These are phyloP conservation scores for Calypte anna DNA, from an alignment of 2,113 vertebrate species.

Conservation along the genomic window DNA sequence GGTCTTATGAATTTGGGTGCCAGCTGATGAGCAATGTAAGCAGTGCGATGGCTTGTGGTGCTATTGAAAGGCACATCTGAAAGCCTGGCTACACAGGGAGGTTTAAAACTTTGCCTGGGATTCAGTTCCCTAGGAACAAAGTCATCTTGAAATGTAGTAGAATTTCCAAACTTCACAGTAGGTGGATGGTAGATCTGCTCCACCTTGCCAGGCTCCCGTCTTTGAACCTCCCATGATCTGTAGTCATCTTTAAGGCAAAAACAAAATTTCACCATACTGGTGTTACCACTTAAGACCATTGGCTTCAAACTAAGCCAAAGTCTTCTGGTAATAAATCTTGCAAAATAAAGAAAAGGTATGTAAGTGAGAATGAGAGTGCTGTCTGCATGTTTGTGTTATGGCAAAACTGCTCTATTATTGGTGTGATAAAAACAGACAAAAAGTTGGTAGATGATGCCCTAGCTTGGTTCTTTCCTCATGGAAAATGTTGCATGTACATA, in stretches of 20 bases:
- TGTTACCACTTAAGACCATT: not conserved
- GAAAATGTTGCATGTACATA: not conserved
- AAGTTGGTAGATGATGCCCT: not conserved
- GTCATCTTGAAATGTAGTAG: constrained; percentile 85
- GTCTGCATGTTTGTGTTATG: not conserved
- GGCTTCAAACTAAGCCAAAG: not conserved
- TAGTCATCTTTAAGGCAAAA: constrained; percentile 81
- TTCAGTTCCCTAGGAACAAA: constrained; percentile 70
- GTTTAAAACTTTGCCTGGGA: constrained; percentile 76
- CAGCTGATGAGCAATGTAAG: constrained; percentile 72
- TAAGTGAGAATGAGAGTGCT: not conserved
- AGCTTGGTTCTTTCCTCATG: not conserved
- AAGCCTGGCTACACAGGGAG: constrained; percentile 17
- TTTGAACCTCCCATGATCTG: constrained; percentile 76
- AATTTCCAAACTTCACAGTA: constrained; percentile 79
- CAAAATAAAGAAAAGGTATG: not conserved
- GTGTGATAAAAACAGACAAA: not conserved
- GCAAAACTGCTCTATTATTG: not conserved
- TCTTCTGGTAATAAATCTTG: not conserved
- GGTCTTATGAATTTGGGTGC: constrained; percentile 53
- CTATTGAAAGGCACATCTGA: constrained; percentile 73
- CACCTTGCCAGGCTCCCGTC: constrained; percentile 73
- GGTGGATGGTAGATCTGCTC: constrained; percentile 74
- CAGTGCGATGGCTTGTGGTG: constrained; percentile 76
- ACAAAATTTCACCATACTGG: not conserved